A percentile compares a stretch with the other conserved stretches of the same genome.
Evolutionary conservation across 2,888 invertebrate species (phyloP).

Genomic region (Tipula vernalis): DNA sequence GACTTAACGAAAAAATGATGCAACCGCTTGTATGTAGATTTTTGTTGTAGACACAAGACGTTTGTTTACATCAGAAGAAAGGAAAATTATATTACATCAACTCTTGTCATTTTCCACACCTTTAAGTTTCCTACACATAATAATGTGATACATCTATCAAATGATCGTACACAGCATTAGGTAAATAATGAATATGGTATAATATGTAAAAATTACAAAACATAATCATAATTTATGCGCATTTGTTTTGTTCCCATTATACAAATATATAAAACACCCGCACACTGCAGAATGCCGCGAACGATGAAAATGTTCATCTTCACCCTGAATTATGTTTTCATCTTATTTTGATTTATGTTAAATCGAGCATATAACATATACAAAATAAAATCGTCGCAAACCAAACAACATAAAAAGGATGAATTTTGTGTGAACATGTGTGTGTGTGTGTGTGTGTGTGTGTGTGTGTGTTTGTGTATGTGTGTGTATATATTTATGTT

Average conservation of each 20-base stretch:
- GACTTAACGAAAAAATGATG: too few species aligned
- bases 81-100: neutral
- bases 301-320: neutral
- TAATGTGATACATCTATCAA: neutral
- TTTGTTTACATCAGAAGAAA: neutral
- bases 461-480: neutral
- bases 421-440: neutral
- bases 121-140: neutral
- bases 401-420: neutral
- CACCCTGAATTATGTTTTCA: neutral
- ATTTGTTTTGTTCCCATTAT: neutral
- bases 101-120: neutral
- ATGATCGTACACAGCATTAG: neutral
- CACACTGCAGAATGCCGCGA: neutral
- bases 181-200: neutral
- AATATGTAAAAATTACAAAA: neutral
- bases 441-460: neutral
- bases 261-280: too few species aligned
- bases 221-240: neutral
- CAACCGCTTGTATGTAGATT: too few species aligned
- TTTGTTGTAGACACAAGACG: neutral
- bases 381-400: neutral
- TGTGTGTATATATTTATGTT: neutral
- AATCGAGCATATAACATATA: neutral
- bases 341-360: slow-evolving; percentile 4